These are phyloP conservation scores for Peromyscus melanophrys DNA, from an alignment of 2,797 vertebrate species.

Conservation along the genomic window DNA sequence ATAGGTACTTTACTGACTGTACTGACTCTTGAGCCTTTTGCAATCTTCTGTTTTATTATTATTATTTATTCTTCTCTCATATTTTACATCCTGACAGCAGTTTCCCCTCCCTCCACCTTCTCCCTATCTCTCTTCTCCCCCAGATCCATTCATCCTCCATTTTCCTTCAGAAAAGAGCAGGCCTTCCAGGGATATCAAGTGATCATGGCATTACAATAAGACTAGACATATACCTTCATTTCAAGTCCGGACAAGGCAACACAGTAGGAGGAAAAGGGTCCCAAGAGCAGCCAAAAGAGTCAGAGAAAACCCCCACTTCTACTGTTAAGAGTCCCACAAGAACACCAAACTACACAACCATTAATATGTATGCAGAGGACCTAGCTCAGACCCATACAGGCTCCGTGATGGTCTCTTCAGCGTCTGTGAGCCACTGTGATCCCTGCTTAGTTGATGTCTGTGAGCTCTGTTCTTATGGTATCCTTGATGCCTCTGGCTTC, in stretches of 20 bases:
- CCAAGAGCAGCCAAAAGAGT: background rate
- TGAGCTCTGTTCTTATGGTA: background rate
- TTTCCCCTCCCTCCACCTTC: background rate
- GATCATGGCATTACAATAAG: background rate
- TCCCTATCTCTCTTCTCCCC: background rate
- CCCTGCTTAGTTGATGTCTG: background rate
- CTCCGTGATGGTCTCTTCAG: background rate
- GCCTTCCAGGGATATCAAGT: background rate
- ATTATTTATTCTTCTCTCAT: background rate
- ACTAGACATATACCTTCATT: background rate
- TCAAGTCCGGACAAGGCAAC: background rate
- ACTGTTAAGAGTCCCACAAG: background rate
- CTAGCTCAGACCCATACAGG: background rate
- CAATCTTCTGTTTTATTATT: background rate
- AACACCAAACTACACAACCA: background rate
- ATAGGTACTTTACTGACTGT: background rate
- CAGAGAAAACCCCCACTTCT: background rate
- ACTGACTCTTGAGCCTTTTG: background rate
- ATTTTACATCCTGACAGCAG: background rate
- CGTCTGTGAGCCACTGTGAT: background rate
- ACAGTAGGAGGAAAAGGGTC: background rate
- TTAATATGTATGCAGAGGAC: background rate
- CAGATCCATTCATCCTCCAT: background rate
- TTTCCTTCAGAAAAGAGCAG: background rate
- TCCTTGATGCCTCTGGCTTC: too few species aligned